Evolutionary conservation across 2,888 invertebrate genomes (phyloP), one percentile per base, ranked within the genome.

Genomic region (Glyphotaelius pellucidus): DNA sequence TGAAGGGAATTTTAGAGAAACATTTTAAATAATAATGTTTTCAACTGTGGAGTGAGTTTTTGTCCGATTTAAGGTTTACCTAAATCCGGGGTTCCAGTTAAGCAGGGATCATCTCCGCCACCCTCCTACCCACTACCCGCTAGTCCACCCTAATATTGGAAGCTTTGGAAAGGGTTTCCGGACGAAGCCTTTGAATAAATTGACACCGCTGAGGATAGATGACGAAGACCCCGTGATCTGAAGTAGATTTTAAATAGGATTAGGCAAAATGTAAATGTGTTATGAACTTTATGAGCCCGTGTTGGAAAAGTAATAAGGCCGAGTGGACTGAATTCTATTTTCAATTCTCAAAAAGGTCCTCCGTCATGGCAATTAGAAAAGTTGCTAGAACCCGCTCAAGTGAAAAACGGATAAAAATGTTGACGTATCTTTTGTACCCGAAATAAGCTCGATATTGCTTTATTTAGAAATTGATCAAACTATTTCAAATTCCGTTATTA

Each of bases 171-270:
- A 88, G 88, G 88, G 31, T 67, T 88, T 15, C 79, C 88, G 31
- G 31, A 67, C 52, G 79, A 88, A 88, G 35, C 88, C 88, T 31
- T 88, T 88, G 67, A 88, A 88, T 88, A 88, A 88, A 88, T 67
- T 88, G 88, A 67, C 88, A 88, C 88, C 31, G 67, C 67, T 15
- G 3, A 31, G 31, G 88, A 88, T 88, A 14, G 67, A 88, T 67
- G 88, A 19, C 31, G 67, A 67, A 67, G n/a, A 81, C 32, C 86
- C 83, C 83, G 38, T 83, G 38, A 83, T 35, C 25, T 83, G 31
- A 35, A 25, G 83, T 35, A 83, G 35, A 25, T 32, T 32, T 25
- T 83, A 32, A 25, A 32, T 32, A 9, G 83, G 83, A 83, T 83
- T 83, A 35, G 5, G 35, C 35, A 32, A 67, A 67, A 67, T 67